Evolutionary conservation across 2,888 invertebrate species (phyloP).

Genomic region (Carpatolechia fugitivella): DNA sequence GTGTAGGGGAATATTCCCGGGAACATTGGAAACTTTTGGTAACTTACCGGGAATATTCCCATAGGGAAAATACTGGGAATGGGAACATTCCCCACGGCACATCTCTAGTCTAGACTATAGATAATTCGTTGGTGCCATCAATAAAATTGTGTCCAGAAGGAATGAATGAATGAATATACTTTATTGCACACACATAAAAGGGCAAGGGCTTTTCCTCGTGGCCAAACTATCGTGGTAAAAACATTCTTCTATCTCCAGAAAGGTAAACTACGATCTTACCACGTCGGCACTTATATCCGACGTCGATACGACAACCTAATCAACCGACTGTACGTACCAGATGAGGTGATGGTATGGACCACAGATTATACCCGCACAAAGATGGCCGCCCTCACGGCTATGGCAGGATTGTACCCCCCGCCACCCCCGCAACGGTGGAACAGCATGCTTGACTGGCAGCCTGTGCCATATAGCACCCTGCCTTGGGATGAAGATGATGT

Average conservation of each 20-base stretch:
- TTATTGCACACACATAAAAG: too few relatives aligned
- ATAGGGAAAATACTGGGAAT: too few relatives aligned
- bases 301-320: constrained; percentile 64
- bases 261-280: constrained; percentile 72
- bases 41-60: too few relatives aligned
- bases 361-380: constrained; percentile 86
- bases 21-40: too few relatives aligned
- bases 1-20: too few relatives aligned
- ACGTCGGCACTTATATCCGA: constrained; percentile 70
- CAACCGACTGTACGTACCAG: constrained; percentile 63
- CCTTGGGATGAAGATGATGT: constrained; percentile 60
- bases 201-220: too few relatives aligned
- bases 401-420: constrained; percentile 85
- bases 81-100: too few relatives aligned
- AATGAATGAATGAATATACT: too few relatives aligned
- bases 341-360: constrained; percentile 75
- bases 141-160: too few relatives aligned
- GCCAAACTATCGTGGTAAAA: too few relatives aligned
- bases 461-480: constrained; percentile 78
- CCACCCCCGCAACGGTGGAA: constrained; percentile 77
- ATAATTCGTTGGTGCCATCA: too few relatives aligned
- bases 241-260: constrained; percentile 42
- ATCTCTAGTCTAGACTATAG: too few relatives aligned
- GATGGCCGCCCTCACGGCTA: constrained; percentile 84
- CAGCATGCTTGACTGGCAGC: constrained; percentile 81